A percentile compares a stretch with the other conserved stretches of the same genome.
Conservation (phyloP, 2,797 vertebrate genomes). For the Melanogrammus aeglefinus region DNA sequence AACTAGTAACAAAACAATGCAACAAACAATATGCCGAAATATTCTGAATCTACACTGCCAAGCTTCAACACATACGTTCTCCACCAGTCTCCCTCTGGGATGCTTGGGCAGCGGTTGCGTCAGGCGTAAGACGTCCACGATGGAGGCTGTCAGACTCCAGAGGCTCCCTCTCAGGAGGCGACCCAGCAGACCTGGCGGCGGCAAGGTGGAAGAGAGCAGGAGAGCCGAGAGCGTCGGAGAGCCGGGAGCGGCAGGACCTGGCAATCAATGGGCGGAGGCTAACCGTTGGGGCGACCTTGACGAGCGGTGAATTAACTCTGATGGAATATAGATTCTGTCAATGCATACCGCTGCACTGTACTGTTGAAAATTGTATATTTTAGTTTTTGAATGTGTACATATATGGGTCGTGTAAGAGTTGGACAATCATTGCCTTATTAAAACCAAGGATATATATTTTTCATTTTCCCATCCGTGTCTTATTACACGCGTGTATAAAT, state of each 20-base stretch:
- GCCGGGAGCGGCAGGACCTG: constrained; percentile 67
- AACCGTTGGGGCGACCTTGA: constrained; percentile 73
- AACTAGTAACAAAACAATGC: background rate
- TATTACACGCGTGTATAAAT: constrained; percentile 1
- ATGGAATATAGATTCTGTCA: constrained; percentile 16
- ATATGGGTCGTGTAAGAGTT: background rate
- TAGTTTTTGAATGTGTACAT: background rate
- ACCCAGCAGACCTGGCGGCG: constrained; percentile 79
- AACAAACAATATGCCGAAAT: too few species aligned
- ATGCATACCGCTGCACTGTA: background rate
- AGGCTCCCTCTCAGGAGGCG: constrained; percentile 79
- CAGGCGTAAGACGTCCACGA: background rate
- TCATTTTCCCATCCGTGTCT: background rate
- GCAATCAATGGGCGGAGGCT: constrained; percentile 74
- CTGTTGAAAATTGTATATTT: background rate
- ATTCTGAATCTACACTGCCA: too few species aligned
- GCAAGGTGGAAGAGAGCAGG: constrained; percentile 64
- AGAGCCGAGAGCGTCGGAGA: background rate
- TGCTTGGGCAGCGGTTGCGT: background rate
- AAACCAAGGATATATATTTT: background rate
- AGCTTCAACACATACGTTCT: background rate
- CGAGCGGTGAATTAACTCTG: constrained; percentile 71
- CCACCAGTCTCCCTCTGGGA: constrained; percentile 27
- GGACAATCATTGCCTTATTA: background rate
- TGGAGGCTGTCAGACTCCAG: constrained; percentile 45